Evolutionary conservation across 2,797 vertebrate species (phyloP), one percentile per base, ranked within the genome.

Genomic region (Myioborus melanocephalus): DNA sequence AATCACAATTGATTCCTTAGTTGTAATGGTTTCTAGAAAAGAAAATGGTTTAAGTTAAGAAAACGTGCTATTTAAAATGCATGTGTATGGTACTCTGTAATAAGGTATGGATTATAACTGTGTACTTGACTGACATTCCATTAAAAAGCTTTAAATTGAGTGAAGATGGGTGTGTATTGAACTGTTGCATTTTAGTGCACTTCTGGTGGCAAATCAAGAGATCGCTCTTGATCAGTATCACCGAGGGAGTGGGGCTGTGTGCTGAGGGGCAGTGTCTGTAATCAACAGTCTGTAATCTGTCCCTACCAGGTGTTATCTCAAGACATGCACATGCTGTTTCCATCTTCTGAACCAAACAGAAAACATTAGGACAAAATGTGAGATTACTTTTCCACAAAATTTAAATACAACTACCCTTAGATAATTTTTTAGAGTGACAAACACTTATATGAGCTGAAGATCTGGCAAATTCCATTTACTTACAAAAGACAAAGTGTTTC

Each of bases 61-160:
- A 93, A 91, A 93, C 43, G 18, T 82, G 35, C 35, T 80, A 46
- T 52, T 96, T 96, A 93, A 96, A 94, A 94, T 84, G 47, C 66
- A 88, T 47, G 32, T 49, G 35, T 85, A 57, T 52, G 68, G 28
- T 77, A 77, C 46, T 73, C 86, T 82, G 57, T 83, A 95, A 93
- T 89, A 96, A 91, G 85, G 86, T 88, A 68, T 69, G 57, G 64
- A 78, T 71, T 90, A 86, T 69, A 95, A 83, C 72, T 72, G 63
- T 44, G 41, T 82, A 91, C 78, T 87, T 94, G 87, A 95, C 75
- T 85, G 93, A 86, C 87, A 94, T 92, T 91, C 81, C 95, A 72
- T 95, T 93, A 69, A 68, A 92, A 92, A 72, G 63, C 75, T 86
- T 83, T 89, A 96, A 93, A 93, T 95, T 79, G 93, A 94, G 82